Percentiles rank a stretch among this genome's conserved stretches.
Conservation (phyloP, 2,113 vertebrate genomes). For the Tinamus guttatus region DNA sequence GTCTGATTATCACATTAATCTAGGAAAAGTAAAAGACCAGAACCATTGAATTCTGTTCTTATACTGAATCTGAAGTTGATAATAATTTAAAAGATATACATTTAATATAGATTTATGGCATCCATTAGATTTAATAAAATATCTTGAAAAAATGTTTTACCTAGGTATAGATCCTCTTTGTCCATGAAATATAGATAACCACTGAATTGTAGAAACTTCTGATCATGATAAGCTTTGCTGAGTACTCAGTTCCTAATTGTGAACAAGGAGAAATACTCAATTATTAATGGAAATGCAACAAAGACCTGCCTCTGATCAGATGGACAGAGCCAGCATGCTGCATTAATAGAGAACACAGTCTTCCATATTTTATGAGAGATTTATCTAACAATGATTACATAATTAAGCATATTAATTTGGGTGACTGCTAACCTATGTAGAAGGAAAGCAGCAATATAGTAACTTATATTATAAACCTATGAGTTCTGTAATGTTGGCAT, state of each 20-base stretch:
- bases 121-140: not conserved
- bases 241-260: slow-evolving; percentile 33
- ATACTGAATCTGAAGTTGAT: not conserved
- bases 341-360: not conserved
- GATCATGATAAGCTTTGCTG: slow-evolving; percentile 15
- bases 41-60: not conserved
- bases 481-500: not conserved
- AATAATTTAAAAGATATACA: not conserved
- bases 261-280: slow-evolving; percentile 33
- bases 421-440: not conserved
- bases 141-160: slow-evolving; percentile 4
- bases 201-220: slow-evolving; percentile 1
- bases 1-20: not conserved
- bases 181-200: slow-evolving; percentile 12
- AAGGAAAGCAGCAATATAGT: not conserved
- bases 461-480: not conserved
- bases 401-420: not conserved
- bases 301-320: slow-evolving; percentile 12
- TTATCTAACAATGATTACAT: not conserved
- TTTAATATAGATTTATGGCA: not conserved
- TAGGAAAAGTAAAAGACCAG: not conserved
- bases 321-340: not conserved
- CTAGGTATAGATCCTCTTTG: not conserved
- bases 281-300: slow-evolving; percentile 9
- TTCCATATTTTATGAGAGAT: not conserved